Base-by-base conservation (phyloP, 1,140 invertebrate species). In the Dendroctonus valens region DNA sequence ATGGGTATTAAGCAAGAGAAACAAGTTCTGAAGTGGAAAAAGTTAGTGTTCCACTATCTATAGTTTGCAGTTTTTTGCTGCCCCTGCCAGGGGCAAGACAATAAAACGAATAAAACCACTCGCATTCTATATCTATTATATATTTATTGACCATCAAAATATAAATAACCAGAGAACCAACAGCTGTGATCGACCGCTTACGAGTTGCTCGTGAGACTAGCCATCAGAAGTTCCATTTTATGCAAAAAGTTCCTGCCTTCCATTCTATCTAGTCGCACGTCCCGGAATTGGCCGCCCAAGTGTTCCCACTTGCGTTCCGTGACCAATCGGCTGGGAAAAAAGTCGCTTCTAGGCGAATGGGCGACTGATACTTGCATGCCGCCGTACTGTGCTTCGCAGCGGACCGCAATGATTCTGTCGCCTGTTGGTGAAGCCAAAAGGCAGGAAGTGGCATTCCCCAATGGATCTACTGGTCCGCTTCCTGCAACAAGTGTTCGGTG, bases 211-310 rank as follows among this genome's bases (percentile, higher is more conserved):
- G 88, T 94, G 11, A 96, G 80, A 71, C 91, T 91, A 15, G 95
- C 94, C 94, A 98, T 96, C 5, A 98, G 83, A 66, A 96, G 83
- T 84, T 98, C 96, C 87, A 98, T 94, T 85, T 97, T 97, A 73
- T 95, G 96, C 0, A 97, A 82, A 78, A 98, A 97, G 81, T 96
- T 97, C 74, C 93, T 92, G n/a, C 96, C 96, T 77, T 97, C 94
- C 86, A 98, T 93, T 81, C 94, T 94, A 53, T 97, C 93, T 77
- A 96, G 87, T 70, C 91, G 85, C 7, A 98, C 90, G 82, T 96
- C 92, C 77, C 94, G 91, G 79, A 95, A 97, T 49, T 89, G 88
- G 15, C 91, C 90, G 7, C 91, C 92, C 0, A 96, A 81, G 79
- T 95, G 92, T 76, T 94, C 92, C 94, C 94, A 97, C 75, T 92